Percentiles rank a stretch among this genome's conserved stretches.
Conservation (phyloP, 2,797 vertebrate genomes). For the Sebastes matsubarae region DNA sequence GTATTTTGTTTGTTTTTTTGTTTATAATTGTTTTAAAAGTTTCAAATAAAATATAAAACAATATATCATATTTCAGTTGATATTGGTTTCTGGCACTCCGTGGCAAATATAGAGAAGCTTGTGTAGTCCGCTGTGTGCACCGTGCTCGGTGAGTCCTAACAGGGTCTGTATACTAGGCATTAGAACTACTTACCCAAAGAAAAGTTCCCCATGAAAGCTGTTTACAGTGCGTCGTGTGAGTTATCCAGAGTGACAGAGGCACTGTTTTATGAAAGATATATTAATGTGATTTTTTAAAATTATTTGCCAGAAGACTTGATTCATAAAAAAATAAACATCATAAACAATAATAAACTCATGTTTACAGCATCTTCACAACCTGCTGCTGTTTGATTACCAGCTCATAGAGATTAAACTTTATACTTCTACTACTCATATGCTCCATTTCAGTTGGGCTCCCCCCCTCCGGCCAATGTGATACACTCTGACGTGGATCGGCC, state of each 20-base stretch:
- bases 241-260: neutral
- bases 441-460: neutral
- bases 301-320: too few relatives aligned
- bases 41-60: neutral
- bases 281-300: neutral
- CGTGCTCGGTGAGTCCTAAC: neutral
- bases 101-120: neutral
- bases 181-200: neutral
- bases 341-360: too few relatives aligned
- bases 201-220: neutral
- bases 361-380: too few relatives aligned
- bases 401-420: neutral
- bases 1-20: neutral
- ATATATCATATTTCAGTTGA: neutral
- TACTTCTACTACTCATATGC: neutral
- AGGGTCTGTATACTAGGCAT: neutral
- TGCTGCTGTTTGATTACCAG: neutral
- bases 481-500: neutral
- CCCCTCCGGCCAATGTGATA: neutral
- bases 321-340: too few relatives aligned
- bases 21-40: neutral
- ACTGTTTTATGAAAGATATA: neutral
- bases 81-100: neutral
- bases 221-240: too few relatives aligned
- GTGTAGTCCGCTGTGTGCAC: neutral